These are phyloP conservation scores for Tragelaphus scriptus DNA, from an alignment of 2,113 vertebrate genomes.

Conservation along the genomic window DNA sequence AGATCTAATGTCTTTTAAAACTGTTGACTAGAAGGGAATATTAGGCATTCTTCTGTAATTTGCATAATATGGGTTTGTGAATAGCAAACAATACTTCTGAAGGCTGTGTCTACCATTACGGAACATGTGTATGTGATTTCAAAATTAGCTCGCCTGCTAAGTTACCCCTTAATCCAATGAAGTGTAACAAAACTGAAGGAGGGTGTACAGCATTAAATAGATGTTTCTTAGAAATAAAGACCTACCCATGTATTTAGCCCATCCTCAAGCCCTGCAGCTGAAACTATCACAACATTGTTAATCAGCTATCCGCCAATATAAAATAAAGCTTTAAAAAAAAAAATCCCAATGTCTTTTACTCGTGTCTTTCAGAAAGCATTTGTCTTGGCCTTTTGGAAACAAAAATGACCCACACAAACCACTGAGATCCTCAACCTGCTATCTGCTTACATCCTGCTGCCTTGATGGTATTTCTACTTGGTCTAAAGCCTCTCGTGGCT, in stretches of 20 bases:
- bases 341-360: not conserved
- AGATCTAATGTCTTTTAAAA: not conserved
- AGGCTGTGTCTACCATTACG: not conserved
- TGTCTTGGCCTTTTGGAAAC: not conserved
- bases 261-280: not conserved
- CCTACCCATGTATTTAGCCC: not conserved
- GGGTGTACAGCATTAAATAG: constrained; percentile 25
- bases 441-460: not conserved
- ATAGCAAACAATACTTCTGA: constrained; percentile 44
- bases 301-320: not conserved
- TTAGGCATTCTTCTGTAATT: not conserved
- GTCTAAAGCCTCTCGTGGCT: not conserved
- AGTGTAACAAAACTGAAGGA: constrained; percentile 39
- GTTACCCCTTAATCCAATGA: constrained; percentile 42
- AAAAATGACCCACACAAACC: not conserved
- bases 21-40: not conserved
- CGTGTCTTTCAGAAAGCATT: constrained; percentile 18
- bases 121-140: constrained; percentile 32
- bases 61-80: constrained; percentile 18
- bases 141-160: constrained; percentile 61
- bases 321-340: not conserved
- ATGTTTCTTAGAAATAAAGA: constrained; percentile 50
- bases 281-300: not conserved
- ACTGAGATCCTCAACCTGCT: not conserved
- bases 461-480: not conserved